Percentiles rank a stretch among this genome's conserved stretches.
These are phyloP conservation scores for Eupithecia insigniata DNA, from an alignment of 2,888 invertebrate species.

Conservation along the genomic window DNA sequence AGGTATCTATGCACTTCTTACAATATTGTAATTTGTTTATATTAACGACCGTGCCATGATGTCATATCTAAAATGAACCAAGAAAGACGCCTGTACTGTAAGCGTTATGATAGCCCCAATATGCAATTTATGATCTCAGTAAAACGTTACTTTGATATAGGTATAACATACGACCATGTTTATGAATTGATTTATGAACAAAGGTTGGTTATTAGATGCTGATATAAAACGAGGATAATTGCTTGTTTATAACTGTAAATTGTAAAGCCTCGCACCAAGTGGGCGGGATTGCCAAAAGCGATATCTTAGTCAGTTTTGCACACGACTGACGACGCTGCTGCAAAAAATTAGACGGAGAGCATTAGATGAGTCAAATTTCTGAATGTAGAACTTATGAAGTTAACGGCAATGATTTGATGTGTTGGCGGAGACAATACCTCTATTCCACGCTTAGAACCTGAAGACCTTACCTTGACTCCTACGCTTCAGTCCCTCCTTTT, in stretches of 20 bases:
- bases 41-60: constrained; percentile 25
- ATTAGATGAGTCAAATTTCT: constrained; percentile 52
- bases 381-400: constrained; percentile 14
- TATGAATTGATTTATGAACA: constrained; percentile 41
- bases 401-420: constrained; percentile 63
- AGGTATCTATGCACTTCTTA: background rate
- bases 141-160: constrained; percentile 33
- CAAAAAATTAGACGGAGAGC: constrained; percentile 56
- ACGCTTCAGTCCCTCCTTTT: constrained; percentile 75
- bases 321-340: constrained; percentile 49
- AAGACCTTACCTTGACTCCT: constrained; percentile 84
- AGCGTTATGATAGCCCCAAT: constrained; percentile 32
- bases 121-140: constrained; percentile 34
- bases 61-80: constrained; percentile 23
- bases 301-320: constrained; percentile 50
- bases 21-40: constrained; percentile 19
- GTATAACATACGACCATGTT: constrained; percentile 38
- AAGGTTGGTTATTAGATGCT: constrained; percentile 40
- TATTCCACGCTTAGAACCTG: constrained; percentile 72
- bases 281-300: constrained; percentile 57
- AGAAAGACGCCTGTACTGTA: constrained; percentile 13
- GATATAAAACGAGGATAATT: constrained; percentile 46
- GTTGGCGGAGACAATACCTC: constrained; percentile 80
- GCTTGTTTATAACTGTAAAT: constrained; percentile 48
- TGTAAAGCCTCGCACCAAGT: constrained; percentile 46